Base-by-base conservation (phyloP, 1,140 invertebrate species). In the Mycetomoellerius zeteki region DNA sequence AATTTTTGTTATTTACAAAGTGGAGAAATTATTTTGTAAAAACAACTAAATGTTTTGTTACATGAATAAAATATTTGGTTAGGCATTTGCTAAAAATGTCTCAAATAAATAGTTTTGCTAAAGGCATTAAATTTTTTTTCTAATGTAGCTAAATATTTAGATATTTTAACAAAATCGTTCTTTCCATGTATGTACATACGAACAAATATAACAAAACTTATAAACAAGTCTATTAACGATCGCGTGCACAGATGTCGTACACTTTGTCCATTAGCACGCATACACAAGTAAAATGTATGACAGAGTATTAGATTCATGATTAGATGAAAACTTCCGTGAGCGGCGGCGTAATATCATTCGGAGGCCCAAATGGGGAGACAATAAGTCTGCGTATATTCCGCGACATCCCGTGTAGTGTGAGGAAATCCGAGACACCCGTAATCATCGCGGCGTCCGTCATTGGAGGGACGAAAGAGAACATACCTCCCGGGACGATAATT, bases 361-460 rank as follows among this genome's bases (percentile, higher is more conserved):
- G 21, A 12, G 50, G 19, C 14, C 50, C n/a, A 81, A 81, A 81
- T 69, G 8, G 67, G 77, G 43, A 90, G 72, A 91, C 89, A 90
- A 91, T 90, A 84, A 65, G 78, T n/a, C 52, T 10, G 60, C 60
- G 77, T 62, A 30, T 86, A 86, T 86, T 60, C 73, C 52, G 77
- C 64, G 85, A 72, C 62, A 90, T 89, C 91, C 92, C 94, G 94
- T 93, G 93, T 93, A 94, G 93, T 93, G 86, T 86, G 78, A 87
- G 80, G 94, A 93, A 95, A 95, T 91, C 92, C 91, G 94, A 95
- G 93, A 90, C 93, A 93, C 91, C 86, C 93, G 93, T 90, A 95
- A 95, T 95, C 93, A 93, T 91, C 88, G 85, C 75, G 86, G 69
- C 86, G 86, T 81, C 71, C 60, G 73, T 30, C 80, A 58, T 64